Conservation (phyloP, 2,888 invertebrate species). For the Phyllotreta striolata region DNA sequence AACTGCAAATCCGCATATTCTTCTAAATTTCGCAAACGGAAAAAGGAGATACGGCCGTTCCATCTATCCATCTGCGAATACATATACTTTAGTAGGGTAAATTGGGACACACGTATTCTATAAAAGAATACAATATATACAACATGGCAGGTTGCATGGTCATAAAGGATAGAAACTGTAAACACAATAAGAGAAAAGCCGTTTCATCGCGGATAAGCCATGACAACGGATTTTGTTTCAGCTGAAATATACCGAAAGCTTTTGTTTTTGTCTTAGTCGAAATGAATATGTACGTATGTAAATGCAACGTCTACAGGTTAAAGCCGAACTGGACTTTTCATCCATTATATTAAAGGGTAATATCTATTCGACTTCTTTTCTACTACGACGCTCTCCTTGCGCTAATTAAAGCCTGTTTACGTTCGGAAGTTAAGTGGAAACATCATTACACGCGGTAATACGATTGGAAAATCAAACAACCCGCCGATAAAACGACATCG, state of each 20-base stretch:
- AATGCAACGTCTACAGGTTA: constrained; percentile 7
- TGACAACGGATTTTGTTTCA: constrained; percentile 26
- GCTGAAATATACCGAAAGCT: constrained; percentile 19
- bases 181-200: constrained; percentile 26
- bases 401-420: too few relatives aligned
- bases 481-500: too few relatives aligned
- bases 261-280: constrained; percentile 15
- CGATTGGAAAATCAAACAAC: too few relatives aligned
- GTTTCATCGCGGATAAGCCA: constrained; percentile 26
- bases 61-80: not conserved
- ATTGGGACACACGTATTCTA: constrained; percentile 22
- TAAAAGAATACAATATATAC: constrained; percentile 26
- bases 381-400: too few relatives aligned
- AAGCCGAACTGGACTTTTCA: not conserved
- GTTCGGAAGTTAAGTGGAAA: too few relatives aligned
- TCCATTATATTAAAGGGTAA: too few relatives aligned
- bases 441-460: too few relatives aligned
- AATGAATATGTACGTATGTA: constrained; percentile 15
- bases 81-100: constrained; percentile 7
- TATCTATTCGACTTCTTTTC: too few relatives aligned
- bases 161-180: constrained; percentile 24
- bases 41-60: too few relatives aligned
- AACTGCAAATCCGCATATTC: too few relatives aligned
- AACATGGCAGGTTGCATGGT: constrained; percentile 24
- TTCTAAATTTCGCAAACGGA: too few relatives aligned